Conservation (phyloP, 2,888 invertebrate genomes). For the Pilophorus perplexus region DNA sequence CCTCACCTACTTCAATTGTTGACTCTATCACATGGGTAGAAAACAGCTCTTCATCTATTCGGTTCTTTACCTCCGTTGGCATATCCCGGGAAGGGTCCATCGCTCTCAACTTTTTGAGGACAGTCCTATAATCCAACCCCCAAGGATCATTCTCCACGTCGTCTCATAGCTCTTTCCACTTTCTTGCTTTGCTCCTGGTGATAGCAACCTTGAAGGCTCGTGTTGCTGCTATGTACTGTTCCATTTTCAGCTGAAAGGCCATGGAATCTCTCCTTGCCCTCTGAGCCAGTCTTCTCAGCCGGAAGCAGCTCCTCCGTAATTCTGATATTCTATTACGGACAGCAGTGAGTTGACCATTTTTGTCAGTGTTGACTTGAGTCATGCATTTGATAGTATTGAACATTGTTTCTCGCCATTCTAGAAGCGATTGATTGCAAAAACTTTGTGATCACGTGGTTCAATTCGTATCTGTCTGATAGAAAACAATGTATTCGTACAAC, state of each 20-base stretch:
- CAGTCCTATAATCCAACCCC: constrained; percentile 27
- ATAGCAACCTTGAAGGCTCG: background rate
- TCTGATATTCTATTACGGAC: too few relatives aligned
- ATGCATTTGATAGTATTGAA: too few relatives aligned
- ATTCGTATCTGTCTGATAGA: too few relatives aligned
- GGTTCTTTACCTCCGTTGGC: background rate
- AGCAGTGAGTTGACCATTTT: too few relatives aligned
- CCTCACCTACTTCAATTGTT: background rate
- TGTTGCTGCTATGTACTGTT: background rate
- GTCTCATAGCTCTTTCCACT: constrained; percentile 46
- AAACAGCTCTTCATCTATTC: constrained; percentile 23
- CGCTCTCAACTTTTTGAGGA: constrained; percentile 21
- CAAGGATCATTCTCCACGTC: constrained; percentile 43
- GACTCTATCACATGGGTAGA: constrained; percentile 4
- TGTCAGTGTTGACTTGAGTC: too few relatives aligned
- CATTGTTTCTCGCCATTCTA: too few relatives aligned
- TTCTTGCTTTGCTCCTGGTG: constrained; percentile 42
- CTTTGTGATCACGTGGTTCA: too few relatives aligned
- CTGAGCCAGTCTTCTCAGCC: constrained; percentile 37
- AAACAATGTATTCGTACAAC: too few relatives aligned
- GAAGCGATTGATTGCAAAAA: too few relatives aligned
- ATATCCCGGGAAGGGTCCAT: background rate
- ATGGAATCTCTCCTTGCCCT: constrained; percentile 24
- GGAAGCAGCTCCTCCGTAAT: constrained; percentile 1
- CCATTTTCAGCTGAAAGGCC: background rate